Evolutionary conservation across 2,888 invertebrate genomes (phyloP).

Genomic region (Agrotis puta): DNA sequence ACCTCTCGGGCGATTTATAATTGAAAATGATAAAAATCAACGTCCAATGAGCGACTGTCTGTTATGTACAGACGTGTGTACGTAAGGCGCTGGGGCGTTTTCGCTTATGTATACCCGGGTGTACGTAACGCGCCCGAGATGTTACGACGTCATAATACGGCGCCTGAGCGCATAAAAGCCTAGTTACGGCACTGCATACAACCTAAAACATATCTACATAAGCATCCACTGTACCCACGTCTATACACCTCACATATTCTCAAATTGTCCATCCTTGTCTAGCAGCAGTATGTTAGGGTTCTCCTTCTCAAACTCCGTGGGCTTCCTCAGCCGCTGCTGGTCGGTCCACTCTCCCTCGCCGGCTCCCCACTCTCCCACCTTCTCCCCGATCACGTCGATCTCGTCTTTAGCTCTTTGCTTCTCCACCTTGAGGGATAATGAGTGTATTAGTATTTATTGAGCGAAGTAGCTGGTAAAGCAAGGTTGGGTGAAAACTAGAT

Average conservation of each 20-base stretch:
- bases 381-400: conserved; percentile 94
- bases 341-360: conserved; percentile 94
- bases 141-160: too few species aligned
- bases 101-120: too few species aligned
- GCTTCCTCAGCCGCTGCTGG: conserved; percentile 93
- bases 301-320: conserved; percentile 94
- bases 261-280: conserved; percentile 94
- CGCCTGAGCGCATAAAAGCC: too few species aligned
- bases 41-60: too few species aligned
- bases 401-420: conserved; percentile 92
- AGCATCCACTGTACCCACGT: conserved; percentile 42
- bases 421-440: conserved; percentile 90
- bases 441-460: neutral
- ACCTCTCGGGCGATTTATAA: too few species aligned
- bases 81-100: too few species aligned
- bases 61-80: too few species aligned
- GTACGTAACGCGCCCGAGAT: too few species aligned
- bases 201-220: conserved; percentile 24
- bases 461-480: conserved; percentile 1
- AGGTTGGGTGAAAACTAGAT: neutral
- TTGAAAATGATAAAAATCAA: too few species aligned
- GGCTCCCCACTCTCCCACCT: conserved; percentile 93
- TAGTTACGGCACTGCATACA: too few species aligned
- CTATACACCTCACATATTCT: conserved; percentile 92
- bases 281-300: conserved; percentile 95